Evolutionary conservation across 2,113 vertebrate genomes (phyloP), one percentile per base, ranked within the genome.

Genomic region (Psittacula cyanocephala): DNA sequence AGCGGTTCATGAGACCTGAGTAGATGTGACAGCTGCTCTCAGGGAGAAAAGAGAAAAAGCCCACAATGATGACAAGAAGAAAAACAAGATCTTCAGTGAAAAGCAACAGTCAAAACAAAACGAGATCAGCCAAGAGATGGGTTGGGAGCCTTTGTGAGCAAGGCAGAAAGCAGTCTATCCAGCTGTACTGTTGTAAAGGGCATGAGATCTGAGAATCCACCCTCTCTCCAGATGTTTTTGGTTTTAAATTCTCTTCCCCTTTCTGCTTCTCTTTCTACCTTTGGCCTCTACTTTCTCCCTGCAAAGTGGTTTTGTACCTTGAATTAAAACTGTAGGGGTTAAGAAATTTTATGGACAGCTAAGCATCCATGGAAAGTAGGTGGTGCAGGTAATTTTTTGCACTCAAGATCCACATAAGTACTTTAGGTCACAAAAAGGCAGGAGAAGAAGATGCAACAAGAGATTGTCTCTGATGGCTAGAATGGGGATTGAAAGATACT

Each of bases 1-100:
- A 91, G 95, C 11, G 1, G 74, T 95, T 89, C 85, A 9, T 81
- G 88, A 92, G 93, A 88, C 39, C 85, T 82, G 91, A 96, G 87
- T 86, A 92, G 91, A 92, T 70, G 86, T 93, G 95, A 94, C 93
- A 95, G 92, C 88, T 92, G 87, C 82, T 95, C 65, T 84, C 71
- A 91, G 82, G 70, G 27, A 96, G 31, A 89, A 88, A 78, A 44
- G 46, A 41, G 29, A 11, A 23, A 93, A 91, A 93, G n/a, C 35
- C 52, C 25, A 18, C 44, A 81, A 16, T 44, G 81, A 81, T 78
- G 46, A 71, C 84, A 90, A 67, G 68, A 55, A 75, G 37, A 13
- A 81, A 84, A 95, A 80, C 11, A 71, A 74, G 29, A 29, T 78
- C 33, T 89, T 47, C 68, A 59, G 27, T 31, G 41, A 83, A 74